phyloP scores from a whole-genome alignment of 2,797 vertebrate genomes.

The Bovichtus diacanthus region DNA sequence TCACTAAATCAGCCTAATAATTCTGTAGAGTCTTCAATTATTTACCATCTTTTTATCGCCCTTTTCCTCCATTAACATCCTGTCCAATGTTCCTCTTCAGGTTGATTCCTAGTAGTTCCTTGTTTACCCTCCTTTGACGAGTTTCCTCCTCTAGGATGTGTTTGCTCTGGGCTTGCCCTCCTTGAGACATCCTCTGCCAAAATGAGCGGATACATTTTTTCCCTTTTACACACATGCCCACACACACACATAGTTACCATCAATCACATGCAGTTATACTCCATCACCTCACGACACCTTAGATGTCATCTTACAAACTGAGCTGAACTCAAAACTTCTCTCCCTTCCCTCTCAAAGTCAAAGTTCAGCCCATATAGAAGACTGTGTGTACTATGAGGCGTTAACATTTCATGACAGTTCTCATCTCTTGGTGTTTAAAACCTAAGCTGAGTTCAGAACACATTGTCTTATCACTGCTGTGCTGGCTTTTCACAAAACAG shows the following conservation, averaged over 20 bases:
- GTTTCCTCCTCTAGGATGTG: not conserved
- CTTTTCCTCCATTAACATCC: not conserved
- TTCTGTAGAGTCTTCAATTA: conserved; percentile 1
- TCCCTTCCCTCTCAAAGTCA: conserved; percentile 22
- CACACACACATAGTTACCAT: not conserved
- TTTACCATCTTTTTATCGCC: not conserved
- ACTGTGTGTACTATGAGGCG: conserved; percentile 1
- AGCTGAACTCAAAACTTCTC: conserved; percentile 28
- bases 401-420: conserved; percentile 32
- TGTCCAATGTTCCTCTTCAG: not conserved
- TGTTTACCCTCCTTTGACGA: not conserved
- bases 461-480: not conserved
- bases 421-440: conserved; percentile 27
- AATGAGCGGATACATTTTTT: conserved; percentile 18
- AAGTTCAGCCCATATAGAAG: conserved; percentile 13
- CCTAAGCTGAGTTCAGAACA: conserved; percentile 2
- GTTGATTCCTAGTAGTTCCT: not conserved
- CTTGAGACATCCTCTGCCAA: conserved; percentile 9
- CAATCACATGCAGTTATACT: conserved; percentile 15
- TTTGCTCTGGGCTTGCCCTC: conserved; percentile 3
- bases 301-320: conserved; percentile 32
- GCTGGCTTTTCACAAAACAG: conserved; percentile 9
- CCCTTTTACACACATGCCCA: not conserved
- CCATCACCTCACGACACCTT: not conserved
- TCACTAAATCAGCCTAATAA: conserved; percentile 2